These are phyloP conservation scores for Drosophila pseudoananassae DNA, from an alignment of 1,140 invertebrate species.

Conservation along the genomic window DNA sequence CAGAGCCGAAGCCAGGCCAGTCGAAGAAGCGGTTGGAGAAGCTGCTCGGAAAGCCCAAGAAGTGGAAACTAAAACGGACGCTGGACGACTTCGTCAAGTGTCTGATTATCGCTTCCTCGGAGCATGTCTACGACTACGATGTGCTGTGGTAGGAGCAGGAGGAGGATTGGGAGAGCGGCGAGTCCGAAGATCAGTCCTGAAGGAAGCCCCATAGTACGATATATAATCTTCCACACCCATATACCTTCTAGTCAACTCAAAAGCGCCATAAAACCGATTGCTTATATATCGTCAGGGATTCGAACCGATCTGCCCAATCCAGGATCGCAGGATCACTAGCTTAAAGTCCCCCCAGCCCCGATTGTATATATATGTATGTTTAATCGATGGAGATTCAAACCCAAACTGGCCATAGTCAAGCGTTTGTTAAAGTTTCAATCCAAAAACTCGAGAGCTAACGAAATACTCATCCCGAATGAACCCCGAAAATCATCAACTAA, in stretches of 20 bases:
- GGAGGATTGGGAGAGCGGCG: conserved; percentile 20
- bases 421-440: conserved; percentile 67
- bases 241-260: conserved; percentile 59
- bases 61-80: conserved; percentile 62
- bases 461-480: conserved; percentile 32
- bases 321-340: not conserved
- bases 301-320: conserved; percentile 8
- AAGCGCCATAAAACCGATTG: conserved; percentile 49
- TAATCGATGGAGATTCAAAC: conserved; percentile 3
- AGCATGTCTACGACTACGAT: conserved; percentile 74
- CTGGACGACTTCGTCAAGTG: conserved; percentile 70
- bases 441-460: conserved; percentile 4
- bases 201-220: not conserved
- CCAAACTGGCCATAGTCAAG: conserved; percentile 20
- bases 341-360: not conserved
- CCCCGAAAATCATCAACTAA: conserved; percentile 50
- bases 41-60: conserved; percentile 53
- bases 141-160: conserved; percentile 59
- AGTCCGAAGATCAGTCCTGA: not conserved
- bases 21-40: conserved; percentile 25
- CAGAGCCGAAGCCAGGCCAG: not conserved
- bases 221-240: conserved; percentile 31
- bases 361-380: conserved; percentile 47
- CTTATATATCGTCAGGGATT: conserved; percentile 12
- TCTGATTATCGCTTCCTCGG: conserved; percentile 69